Evolutionary conservation across 2,888 invertebrate species (phyloP), one percentile per base, ranked within the genome.

Genomic region (Anthophora plumipes): DNA sequence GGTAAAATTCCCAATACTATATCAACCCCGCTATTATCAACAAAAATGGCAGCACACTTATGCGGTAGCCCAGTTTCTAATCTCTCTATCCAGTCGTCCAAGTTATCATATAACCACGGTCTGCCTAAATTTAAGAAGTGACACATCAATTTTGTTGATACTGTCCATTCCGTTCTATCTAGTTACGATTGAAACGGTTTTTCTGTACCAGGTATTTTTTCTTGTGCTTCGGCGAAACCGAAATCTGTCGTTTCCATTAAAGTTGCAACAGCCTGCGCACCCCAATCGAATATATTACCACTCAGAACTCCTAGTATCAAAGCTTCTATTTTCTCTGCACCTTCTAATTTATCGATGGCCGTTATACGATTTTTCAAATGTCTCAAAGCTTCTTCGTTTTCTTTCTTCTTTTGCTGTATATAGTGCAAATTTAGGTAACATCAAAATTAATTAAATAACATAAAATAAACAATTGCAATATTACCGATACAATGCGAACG

Each of bases 251-350:
- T 95, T 93, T 98, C 97, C 94, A 99, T 95, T 84, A 99, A 96
- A 88, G 96, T 95, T 22, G 97, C 96, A 4, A 98, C 97, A 91
- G 98, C 98, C 93, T 97, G 96, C 1, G 99, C 98, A 69, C 99
- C 99, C 98, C 98, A 99, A 93, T 99, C 99, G 94, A 99, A 99
- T 94, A 99, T 98, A 93, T 99, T 99, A 31, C 99, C 98, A 91
- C 95, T 95, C 52, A 96, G 92, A 54, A 96, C 91, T n/a, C 95
- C 95, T 92, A 95, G 91, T 37, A 95, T 94, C 22, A 96, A 89
- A 64, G 94, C 94, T 82, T 94, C 90, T 74, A 91, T 87, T 83
- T 92, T 93, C 80, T 91, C 91, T 7, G 82, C 67, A 17, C 91
- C 95, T 61, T 94, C 94, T 80, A 98, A 94, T 17, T 94, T 94